Evolutionary conservation across 1,140 invertebrate genomes (phyloP).

Genomic region (Ephestia elutella): DNA sequence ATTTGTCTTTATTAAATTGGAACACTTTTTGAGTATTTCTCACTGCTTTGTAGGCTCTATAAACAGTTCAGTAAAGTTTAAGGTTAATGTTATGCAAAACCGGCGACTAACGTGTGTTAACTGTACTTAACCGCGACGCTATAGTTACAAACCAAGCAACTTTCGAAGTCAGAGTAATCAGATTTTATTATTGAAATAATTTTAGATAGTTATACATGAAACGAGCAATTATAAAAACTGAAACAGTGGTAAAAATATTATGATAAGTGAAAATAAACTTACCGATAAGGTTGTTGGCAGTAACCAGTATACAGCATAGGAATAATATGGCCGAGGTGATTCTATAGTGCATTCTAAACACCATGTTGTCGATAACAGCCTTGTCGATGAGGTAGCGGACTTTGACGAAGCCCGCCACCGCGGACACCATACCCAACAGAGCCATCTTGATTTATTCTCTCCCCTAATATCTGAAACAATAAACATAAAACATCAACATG

Average conservation of each 20-base stretch:
- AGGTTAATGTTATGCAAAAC: slow-evolving; percentile 11
- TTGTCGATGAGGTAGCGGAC: slow-evolving; percentile 89
- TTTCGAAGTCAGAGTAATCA: not conserved
- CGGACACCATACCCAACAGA: slow-evolving; percentile 86
- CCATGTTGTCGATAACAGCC: slow-evolving; percentile 91
- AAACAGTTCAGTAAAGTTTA: slow-evolving; percentile 7
- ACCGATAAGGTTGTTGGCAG: slow-evolving; percentile 92
- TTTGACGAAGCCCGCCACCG: slow-evolving; percentile 90
- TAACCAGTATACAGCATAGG: slow-evolving; percentile 90
- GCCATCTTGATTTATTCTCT: slow-evolving; percentile 77
- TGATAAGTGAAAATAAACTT: slow-evolving; percentile 55
- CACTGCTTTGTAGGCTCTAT: not conserved
- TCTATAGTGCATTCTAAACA: slow-evolving; percentile 92
- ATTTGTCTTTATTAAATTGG: not conserved
- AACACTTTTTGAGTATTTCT: not conserved
- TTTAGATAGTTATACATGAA: not conserved
- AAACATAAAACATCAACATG: slow-evolving; percentile 15
- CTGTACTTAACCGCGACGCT: not conserved
- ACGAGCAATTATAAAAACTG: too few species aligned
- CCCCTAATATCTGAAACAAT: slow-evolving; percentile 52
- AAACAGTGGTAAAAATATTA: not conserved
- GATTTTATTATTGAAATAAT: not conserved
- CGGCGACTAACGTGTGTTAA: not conserved
- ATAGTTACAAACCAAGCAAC: not conserved
- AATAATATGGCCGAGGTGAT: slow-evolving; percentile 91